A percentile compares a stretch with the other conserved stretches of the same genome.
Evolutionary conservation across 1,140 invertebrate species (phyloP).

Genomic region (Drosophila repleta): DNA sequence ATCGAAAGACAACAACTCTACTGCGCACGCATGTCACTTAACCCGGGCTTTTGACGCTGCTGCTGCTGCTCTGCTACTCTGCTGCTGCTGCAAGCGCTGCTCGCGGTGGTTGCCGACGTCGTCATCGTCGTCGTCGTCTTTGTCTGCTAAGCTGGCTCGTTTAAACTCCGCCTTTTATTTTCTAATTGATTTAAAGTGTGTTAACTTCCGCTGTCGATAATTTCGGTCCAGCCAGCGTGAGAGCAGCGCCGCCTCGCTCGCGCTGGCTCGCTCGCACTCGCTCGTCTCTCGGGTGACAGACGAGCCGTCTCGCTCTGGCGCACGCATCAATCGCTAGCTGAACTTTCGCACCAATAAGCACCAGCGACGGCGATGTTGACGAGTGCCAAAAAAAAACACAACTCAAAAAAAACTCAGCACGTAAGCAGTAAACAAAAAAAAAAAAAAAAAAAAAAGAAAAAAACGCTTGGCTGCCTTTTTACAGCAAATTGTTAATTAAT

Average conservation of each 20-base stretch:
- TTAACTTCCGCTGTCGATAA: constrained; percentile 83
- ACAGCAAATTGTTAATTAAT: constrained; percentile 80
- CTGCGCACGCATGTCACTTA: constrained; percentile 53
- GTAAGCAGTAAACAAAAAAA: constrained; percentile 28
- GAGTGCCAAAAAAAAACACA: constrained; percentile 63
- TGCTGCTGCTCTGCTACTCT: constrained; percentile 20
- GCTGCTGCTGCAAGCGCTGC: constrained; percentile 8
- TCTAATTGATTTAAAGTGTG: constrained; percentile 83
- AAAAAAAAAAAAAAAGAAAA: constrained; percentile 3
- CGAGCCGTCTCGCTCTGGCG: constrained; percentile 51
- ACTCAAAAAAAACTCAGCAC: constrained; percentile 9
- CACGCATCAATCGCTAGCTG: constrained; percentile 56
- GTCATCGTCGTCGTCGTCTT: constrained; percentile 28
- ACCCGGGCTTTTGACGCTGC: constrained; percentile 20
- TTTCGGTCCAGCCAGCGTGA: constrained; percentile 62
- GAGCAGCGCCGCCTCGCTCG: constrained; percentile 26
- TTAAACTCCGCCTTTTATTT: constrained; percentile 83
- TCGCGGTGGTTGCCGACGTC: constrained; percentile 23
- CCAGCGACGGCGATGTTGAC: constrained; percentile 45
- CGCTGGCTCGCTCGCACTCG: constrained; percentile 18
- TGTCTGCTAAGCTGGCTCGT: constrained; percentile 60
- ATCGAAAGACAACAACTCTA: constrained; percentile 48
- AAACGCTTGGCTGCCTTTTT: constrained; percentile 44
- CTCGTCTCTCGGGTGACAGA: constrained; percentile 22
- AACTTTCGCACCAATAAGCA: constrained; percentile 77